These are phyloP conservation scores for Drosophila testacea DNA, from an alignment of 2,888 invertebrate species.

Conservation along the genomic window DNA sequence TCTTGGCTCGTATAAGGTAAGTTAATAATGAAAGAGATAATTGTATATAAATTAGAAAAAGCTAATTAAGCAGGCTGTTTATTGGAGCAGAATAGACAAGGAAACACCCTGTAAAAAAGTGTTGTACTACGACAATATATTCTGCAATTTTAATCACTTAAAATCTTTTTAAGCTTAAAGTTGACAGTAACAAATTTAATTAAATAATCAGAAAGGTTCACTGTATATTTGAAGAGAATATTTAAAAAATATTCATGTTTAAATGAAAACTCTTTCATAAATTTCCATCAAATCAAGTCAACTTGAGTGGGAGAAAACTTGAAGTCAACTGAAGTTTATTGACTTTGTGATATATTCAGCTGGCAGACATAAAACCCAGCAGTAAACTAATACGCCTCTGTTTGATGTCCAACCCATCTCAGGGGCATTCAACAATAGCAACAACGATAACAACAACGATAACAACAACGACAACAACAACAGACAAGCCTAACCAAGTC, in stretches of 20 bases:
- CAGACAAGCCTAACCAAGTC: conserved; percentile 48
- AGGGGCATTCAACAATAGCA: conserved; percentile 29
- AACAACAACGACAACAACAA: background rate
- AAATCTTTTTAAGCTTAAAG: background rate
- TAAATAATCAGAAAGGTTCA: background rate
- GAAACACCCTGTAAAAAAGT: conserved; percentile 3
- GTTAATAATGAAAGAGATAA: conserved; percentile 24
- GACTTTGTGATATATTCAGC: conserved; percentile 20
- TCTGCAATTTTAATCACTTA: no score
- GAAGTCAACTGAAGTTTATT: conserved; percentile 15
- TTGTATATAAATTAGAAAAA: conserved; percentile 6
- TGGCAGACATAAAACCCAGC: conserved; percentile 12
- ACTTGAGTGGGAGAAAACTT: conserved; percentile 23
- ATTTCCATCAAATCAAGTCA: conserved; percentile 2
- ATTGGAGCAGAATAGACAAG: background rate
- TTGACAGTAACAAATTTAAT: background rate
- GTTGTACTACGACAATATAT: no score
- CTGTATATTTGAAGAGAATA: background rate
- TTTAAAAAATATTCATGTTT: no score
- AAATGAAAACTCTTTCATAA: background rate
- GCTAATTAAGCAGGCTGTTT: conserved; percentile 12
- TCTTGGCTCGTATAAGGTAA: conserved; percentile 85
- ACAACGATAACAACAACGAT: conserved; percentile 13
- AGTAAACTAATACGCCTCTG: conserved; percentile 40
- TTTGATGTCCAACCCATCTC: conserved; percentile 27